A percentile compares a stretch with the other conserved stretches of the same genome.
Evolutionary conservation across 2,888 invertebrate genomes (phyloP).

Genomic region (Cantharis nigra): DNA sequence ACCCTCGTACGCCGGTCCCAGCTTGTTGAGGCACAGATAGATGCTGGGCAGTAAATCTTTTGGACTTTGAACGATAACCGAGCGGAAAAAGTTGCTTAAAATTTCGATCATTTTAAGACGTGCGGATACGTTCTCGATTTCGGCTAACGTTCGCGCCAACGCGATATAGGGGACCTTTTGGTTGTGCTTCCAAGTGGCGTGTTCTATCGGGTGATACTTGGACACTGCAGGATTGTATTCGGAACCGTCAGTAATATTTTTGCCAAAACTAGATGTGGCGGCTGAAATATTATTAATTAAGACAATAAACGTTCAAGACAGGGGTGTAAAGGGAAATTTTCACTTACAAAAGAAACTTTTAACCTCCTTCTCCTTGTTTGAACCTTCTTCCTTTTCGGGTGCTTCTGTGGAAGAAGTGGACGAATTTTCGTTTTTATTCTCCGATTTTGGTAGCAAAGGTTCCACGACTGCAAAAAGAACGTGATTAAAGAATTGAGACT

Average conservation of each 20-base stretch:
- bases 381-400: neutral
- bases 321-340: neutral
- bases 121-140: conserved; percentile 83
- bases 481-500: neutral
- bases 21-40: conserved; percentile 93
- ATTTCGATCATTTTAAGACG: conserved; percentile 91
- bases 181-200: conserved; percentile 79
- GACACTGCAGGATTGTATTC: conserved; percentile 73
- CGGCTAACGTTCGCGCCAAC: conserved; percentile 85
- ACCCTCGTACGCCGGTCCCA: conserved; percentile 96
- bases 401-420: neutral
- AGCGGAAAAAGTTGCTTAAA: conserved; percentile 88
- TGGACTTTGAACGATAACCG: conserved; percentile 86
- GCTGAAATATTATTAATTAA: neutral
- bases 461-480: neutral
- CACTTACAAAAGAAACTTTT: neutral
- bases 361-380: neutral
- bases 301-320: no score
- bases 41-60: conserved; percentile 89
- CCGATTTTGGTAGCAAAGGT: neutral
- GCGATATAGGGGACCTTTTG: conserved; percentile 91
- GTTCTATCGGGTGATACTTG: conserved; percentile 80
- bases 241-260: conserved; percentile 32
- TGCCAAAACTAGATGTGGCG: neutral
- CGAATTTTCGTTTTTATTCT: neutral